phyloP scores from a whole-genome alignment of 37 sponge, comb jelly and placozoan species.

The Hexactinellida sp. region DNA sequence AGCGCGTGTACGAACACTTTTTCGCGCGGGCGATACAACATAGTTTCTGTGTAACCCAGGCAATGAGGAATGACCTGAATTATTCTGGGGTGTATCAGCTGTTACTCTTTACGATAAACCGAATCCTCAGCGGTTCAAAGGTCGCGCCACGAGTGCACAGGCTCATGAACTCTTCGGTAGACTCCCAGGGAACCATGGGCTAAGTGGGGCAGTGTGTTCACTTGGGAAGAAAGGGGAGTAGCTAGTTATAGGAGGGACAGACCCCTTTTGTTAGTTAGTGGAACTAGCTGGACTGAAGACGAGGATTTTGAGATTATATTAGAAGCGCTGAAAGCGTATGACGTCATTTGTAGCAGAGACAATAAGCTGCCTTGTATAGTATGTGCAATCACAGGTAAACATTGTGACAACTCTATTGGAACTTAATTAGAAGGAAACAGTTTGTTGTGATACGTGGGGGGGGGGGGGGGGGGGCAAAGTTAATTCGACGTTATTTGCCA shows the following conservation, averaged over 20 bases:
- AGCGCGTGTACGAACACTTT: constrained; percentile 24
- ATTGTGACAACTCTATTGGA: too few species aligned
- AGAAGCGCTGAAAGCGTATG: constrained; percentile 69
- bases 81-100: constrained; percentile 31
- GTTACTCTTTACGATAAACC: constrained; percentile 2
- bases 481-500: too few species aligned
- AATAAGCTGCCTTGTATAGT: constrained; percentile 40
- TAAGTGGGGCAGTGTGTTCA: constrained; percentile 36
- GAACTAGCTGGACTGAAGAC: constrained; percentile 98
- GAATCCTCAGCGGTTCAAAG: not conserved
- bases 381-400: constrained; percentile 83
- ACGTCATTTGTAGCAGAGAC: constrained; percentile 22
- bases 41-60: constrained; percentile 88
- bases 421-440: too few species aligned
- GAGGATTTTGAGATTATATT: constrained; percentile 90
- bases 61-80: constrained; percentile 78
- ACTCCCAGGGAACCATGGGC: not conserved
- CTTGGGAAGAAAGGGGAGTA: constrained; percentile 16
- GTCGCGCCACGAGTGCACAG: not conserved
- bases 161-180: not conserved
- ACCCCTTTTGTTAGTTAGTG: constrained; percentile 80
- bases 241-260: constrained; percentile 31
- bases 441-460: too few species aligned
- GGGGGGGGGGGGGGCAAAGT: too few species aligned
- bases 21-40: constrained; percentile 36